These are phyloP conservation scores for Pelmatolapia mariae DNA, from an alignment of 2,113 vertebrate genomes.

Conservation along the genomic window DNA sequence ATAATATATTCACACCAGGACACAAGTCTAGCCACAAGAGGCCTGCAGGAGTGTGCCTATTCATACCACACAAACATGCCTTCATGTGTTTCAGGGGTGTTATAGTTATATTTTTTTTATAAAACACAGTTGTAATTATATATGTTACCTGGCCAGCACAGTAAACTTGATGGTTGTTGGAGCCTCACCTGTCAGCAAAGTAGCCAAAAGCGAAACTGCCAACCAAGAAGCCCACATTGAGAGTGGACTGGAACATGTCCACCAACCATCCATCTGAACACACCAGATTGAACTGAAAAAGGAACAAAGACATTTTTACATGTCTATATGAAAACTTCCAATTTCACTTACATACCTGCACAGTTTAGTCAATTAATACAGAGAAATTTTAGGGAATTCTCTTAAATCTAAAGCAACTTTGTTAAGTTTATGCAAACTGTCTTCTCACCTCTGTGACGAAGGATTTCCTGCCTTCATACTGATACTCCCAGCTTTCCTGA, in stretches of 20 bases:
- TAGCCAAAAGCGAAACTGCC: conserved; percentile 86
- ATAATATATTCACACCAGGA: neutral
- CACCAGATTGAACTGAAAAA: conserved; percentile 83
- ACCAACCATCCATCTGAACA: conserved; percentile 83
- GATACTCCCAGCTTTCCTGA: conserved; percentile 75
- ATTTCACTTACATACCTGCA: neutral
- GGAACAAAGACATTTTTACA: neutral
- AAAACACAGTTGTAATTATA: neutral
- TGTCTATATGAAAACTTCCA: neutral
- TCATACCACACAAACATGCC: neutral
- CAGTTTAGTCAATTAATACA: neutral
- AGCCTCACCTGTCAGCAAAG: conserved; percentile 84
- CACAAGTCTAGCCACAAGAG: neutral
- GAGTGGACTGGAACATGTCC: conserved; percentile 83
- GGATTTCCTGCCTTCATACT: conserved; percentile 74
- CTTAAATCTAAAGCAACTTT: neutral
- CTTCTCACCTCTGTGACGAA: conserved; percentile 84
- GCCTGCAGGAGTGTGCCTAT: neutral
- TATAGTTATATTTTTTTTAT: neutral
- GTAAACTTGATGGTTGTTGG: neutral
- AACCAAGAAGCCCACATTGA: conserved; percentile 83
- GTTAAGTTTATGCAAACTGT: neutral
- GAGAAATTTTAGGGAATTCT: neutral
- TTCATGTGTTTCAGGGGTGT: neutral
- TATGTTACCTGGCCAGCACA: neutral